Conservation (phyloP, 2,888 invertebrate genomes). For the Gnatocerus cornutus region DNA sequence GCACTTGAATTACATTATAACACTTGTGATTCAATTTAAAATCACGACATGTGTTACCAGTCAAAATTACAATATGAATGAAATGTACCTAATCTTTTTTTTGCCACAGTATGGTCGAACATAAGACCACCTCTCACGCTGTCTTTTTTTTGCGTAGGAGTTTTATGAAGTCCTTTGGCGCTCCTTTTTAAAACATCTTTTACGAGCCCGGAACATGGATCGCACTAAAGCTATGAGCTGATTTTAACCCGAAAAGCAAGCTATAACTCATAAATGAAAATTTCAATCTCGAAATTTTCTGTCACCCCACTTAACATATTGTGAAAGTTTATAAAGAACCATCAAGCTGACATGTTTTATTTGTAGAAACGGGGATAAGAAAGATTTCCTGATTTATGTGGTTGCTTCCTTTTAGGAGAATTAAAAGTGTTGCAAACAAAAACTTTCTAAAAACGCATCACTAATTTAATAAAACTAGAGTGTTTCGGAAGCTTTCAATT, state of each 20-base stretch:
- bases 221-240: neutral
- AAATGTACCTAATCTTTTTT: too few species aligned
- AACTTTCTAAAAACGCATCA: neutral
- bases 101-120: too few species aligned
- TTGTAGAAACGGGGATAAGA: constrained; percentile 10
- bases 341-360: constrained; percentile 25
- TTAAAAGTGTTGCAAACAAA: constrained; percentile 4
- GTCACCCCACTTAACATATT: constrained; percentile 36
- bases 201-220: constrained; percentile 6
- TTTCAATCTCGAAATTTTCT: constrained; percentile 26
- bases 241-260: constrained; percentile 18
- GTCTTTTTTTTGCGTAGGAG: too few species aligned
- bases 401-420: constrained; percentile 8
- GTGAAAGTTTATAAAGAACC: constrained; percentile 27
- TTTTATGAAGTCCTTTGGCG: too few species aligned
- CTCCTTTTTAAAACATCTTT: constrained; percentile 18
- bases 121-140: too few species aligned
- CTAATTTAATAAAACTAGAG: neutral
- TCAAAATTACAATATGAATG: neutral
- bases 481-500: neutral
- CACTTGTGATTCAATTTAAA: neutral
- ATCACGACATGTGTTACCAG: neutral
- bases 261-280: constrained; percentile 33
- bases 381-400: constrained; percentile 10
- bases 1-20: constrained; percentile 18